Evolutionary conservation across 2,888 invertebrate genomes (phyloP).

Genomic region (Ichneumon xanthorius): DNA sequence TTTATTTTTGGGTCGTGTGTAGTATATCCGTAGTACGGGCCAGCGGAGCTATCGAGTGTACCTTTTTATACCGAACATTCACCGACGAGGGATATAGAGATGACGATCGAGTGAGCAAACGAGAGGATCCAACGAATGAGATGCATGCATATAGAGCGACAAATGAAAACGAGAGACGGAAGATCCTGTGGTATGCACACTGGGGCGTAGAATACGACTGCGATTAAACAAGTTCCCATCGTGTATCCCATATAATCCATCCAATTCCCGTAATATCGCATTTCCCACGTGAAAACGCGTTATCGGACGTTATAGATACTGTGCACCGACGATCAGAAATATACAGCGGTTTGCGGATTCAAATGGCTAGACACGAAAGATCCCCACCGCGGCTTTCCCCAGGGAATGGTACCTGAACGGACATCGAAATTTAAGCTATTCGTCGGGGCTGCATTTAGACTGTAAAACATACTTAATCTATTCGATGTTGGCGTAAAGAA

Average conservation of each 20-base stretch:
- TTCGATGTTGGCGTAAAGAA: neutral
- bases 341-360: constrained; percentile 6
- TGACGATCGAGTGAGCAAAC: constrained; percentile 53
- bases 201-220: constrained; percentile 12
- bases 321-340: neutral
- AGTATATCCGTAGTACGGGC: constrained; percentile 46
- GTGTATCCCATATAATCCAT: constrained; percentile 27
- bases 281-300: constrained; percentile 15
- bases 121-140: constrained; percentile 1
- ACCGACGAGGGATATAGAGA: constrained; percentile 28
- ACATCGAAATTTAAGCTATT: neutral
- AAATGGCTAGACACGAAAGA: neutral
- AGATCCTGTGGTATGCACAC: neutral
- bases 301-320: constrained; percentile 22
- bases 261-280: constrained; percentile 39
- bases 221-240: constrained; percentile 37
- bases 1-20: constrained; percentile 67
- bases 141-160: constrained; percentile 9
- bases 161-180: constrained; percentile 21
- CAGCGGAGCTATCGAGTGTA: constrained; percentile 27
- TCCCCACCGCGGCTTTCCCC: neutral
- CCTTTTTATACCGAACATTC: constrained; percentile 40
- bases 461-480: neutral
- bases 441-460: neutral
- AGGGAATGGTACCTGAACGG: neutral